phyloP scores from a whole-genome alignment of 2,113 vertebrate genomes.

The Arothron firmamentum region DNA sequence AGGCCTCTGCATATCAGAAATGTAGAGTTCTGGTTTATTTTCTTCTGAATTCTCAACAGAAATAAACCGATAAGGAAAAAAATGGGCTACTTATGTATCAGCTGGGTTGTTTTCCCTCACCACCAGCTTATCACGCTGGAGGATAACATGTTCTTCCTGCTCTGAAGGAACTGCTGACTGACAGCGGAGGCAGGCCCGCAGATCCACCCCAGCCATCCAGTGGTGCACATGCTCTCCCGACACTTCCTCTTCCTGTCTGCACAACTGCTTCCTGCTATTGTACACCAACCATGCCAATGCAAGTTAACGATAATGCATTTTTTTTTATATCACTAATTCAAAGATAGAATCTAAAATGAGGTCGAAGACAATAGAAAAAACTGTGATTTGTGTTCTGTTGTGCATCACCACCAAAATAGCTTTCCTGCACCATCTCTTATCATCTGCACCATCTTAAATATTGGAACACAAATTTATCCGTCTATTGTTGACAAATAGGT shows the following conservation, averaged over 20 bases:
- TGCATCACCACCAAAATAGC: conserved; percentile 5
- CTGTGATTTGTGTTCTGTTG: conserved; percentile 24
- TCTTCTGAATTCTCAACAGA: too few species aligned
- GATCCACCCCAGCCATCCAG: conserved; percentile 33
- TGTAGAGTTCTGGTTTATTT: too few species aligned
- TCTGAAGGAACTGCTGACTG: conserved; percentile 13
- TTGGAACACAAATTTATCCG: too few species aligned
- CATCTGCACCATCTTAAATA: too few species aligned
- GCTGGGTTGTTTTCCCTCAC: background rate
- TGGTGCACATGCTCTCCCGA: conserved; percentile 22
- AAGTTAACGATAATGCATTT: conserved; percentile 49
- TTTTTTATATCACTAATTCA: conserved; percentile 46
- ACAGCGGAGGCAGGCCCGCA: conserved; percentile 18
- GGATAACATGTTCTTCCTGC: conserved; percentile 24
- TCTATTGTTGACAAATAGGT: background rate
- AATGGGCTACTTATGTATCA: background rate
- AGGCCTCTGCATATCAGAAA: too few species aligned
- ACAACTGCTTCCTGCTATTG: conserved; percentile 72
- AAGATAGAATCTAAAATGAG: conserved; percentile 26
- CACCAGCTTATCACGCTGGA: conserved; percentile 5
- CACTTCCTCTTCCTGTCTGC: conserved; percentile 55
- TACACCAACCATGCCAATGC: conserved; percentile 39
- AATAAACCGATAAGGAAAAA: too few species aligned
- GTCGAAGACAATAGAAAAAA: conserved; percentile 43
- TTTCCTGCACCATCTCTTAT: background rate